A percentile compares a stretch with the other conserved stretches of the same genome.
Conservation (phyloP, 1,140 invertebrate genomes). For the Hylaeus anthracinus region DNA sequence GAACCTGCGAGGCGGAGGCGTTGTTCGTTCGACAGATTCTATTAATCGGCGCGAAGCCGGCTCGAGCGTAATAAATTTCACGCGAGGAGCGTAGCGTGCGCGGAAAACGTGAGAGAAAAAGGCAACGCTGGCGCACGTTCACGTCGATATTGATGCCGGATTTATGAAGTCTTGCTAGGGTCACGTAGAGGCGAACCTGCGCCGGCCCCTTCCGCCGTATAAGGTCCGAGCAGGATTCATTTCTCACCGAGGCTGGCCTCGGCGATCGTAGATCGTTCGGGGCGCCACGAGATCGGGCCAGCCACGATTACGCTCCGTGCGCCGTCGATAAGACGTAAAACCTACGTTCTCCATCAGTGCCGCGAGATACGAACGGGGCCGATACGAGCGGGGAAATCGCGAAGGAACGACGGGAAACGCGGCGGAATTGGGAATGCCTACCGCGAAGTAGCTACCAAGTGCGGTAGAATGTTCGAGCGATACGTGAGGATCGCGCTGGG, state of each 20-base stretch:
- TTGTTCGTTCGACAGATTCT: slow-evolving; percentile 20
- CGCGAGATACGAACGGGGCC: slow-evolving; percentile 48
- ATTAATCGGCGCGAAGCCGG: slow-evolving; percentile 20
- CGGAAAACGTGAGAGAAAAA: slow-evolving; percentile 32
- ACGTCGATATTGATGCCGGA: slow-evolving; percentile 64
- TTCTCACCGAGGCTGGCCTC: slow-evolving; percentile 44
- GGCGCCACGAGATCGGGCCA: slow-evolving; percentile 45
- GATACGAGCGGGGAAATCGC: slow-evolving; percentile 7
- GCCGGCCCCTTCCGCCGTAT: slow-evolving; percentile 14
- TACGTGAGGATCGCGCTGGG: slow-evolving; percentile 35
- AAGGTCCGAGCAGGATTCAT: slow-evolving; percentile 52
- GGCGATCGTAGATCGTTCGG: slow-evolving; percentile 49
- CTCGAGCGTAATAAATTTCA: slow-evolving; percentile 32
- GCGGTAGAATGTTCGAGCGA: slow-evolving; percentile 44
- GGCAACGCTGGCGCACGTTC: slow-evolving; percentile 42
- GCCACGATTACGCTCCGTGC: slow-evolving; percentile 35
- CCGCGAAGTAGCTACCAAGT: slow-evolving; percentile 43
- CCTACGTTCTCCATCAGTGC: slow-evolving; percentile 55
- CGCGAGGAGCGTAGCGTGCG: slow-evolving; percentile 17
- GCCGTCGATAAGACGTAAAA: slow-evolving; percentile 56
- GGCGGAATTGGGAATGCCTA: slow-evolving; percentile 57
- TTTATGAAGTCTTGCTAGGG: slow-evolving; percentile 65
- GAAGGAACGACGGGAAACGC: slow-evolving; percentile 3
- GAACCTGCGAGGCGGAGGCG: too few species aligned
- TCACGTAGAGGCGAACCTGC: slow-evolving; percentile 57